phyloP scores from a whole-genome alignment of 2,888 invertebrate genomes.

The Amphipoea lucens region DNA sequence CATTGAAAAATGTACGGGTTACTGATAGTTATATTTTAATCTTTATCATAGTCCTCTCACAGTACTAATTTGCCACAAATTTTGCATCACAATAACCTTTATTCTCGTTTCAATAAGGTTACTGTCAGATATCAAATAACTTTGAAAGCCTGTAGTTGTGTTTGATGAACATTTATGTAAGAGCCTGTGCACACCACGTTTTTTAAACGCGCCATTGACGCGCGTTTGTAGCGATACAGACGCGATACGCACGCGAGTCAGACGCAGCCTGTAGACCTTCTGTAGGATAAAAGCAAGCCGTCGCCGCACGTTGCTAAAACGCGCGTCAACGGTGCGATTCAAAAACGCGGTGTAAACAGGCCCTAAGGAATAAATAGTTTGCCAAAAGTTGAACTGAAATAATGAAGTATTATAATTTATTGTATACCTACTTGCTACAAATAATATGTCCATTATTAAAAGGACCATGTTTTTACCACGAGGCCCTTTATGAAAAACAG shows the following conservation, averaged over 20 bases:
- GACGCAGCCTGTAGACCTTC: too few species aligned
- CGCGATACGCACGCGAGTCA: too few species aligned
- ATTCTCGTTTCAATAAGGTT: not conserved
- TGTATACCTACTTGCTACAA: not conserved
- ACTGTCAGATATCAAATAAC: not conserved
- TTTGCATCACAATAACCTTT: not conserved
- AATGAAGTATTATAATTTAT: not conserved
- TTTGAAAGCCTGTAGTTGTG: not conserved
- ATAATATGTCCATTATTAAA: not conserved
- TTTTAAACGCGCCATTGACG: too few species aligned
- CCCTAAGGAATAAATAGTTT: too few species aligned
- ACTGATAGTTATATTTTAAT: not conserved
- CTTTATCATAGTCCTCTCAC: not conserved
- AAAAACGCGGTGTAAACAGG: too few species aligned
- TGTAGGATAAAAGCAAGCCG: too few species aligned
- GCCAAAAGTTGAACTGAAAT: too few species aligned
- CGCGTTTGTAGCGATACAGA: too few species aligned
- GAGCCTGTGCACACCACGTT: too few species aligned
- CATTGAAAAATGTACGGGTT: not conserved
- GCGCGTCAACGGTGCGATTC: too few species aligned
- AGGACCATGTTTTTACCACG: not conserved
- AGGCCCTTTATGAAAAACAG: not conserved
- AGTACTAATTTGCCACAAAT: not conserved
- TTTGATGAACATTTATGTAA: not conserved
- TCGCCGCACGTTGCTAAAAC: too few species aligned